Conservation (phyloP, 2,888 invertebrate species). For the Chloromyia formosa region DNA sequence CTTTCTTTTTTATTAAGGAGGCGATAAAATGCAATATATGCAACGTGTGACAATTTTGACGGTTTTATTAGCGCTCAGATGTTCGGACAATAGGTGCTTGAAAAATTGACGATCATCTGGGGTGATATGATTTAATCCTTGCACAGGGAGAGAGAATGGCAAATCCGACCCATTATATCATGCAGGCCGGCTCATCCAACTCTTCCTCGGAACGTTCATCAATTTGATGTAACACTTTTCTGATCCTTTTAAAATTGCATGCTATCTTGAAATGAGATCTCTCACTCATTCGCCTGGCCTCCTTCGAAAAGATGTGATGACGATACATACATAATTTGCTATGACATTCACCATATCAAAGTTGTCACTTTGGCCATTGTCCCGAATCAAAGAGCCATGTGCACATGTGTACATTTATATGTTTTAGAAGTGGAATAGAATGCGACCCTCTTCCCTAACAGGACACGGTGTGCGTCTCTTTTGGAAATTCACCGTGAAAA, state of each 20-base stretch:
- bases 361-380: conserved; percentile 7
- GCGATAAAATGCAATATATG: too few species aligned
- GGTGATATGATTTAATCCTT: not conserved
- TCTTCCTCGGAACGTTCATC: not conserved
- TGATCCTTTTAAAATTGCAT: conserved; percentile 1
- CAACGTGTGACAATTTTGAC: too few species aligned
- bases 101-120: too few species aligned
- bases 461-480: too few species aligned
- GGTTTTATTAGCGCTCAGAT: too few species aligned
- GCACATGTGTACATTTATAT: not conserved
- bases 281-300: too few species aligned
- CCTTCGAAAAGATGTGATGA: not conserved
- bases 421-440: not conserved
- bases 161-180: too few species aligned
- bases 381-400: not conserved
- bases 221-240: not conserved
- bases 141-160: not conserved
- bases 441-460: not conserved
- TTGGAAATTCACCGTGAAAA: not conserved
- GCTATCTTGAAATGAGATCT: conserved; percentile 25
- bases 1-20: too few species aligned
- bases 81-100: too few species aligned
- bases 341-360: not conserved
- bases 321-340: not conserved
- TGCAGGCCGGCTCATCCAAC: not conserved